Evolutionary conservation across 2,113 vertebrate genomes (phyloP), one percentile per base, ranked within the genome.

Genomic region (Sula dactylatra): DNA sequence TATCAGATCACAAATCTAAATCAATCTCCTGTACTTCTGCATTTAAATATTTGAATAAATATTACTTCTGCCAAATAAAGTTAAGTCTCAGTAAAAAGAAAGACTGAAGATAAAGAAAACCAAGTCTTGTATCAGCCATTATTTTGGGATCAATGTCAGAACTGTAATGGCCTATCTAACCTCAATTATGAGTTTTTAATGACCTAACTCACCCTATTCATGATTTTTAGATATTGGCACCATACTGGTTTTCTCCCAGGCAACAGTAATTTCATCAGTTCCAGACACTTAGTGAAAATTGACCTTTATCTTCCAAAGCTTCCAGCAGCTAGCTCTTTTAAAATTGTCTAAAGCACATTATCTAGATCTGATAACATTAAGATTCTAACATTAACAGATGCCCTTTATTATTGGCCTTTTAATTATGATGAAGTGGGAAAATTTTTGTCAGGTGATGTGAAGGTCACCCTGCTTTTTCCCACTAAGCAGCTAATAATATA

Each of bases 301-400:
- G 66, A 94, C 95, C 85, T 91, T 94, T 93, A 82, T 85, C 56
- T 94, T 95, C 32, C 26, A 93, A 82, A 87, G 65, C 29, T 95
- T 90, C 79, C 70, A 91, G 17, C 47, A 87, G 47, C n/a, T 52
- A 71, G 8, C 4, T 87, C 20, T 84, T 66, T 82, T 59, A 24
- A 84, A 94, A 91, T 50, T 85, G 12, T 88, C 36, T 82, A 80
- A 85, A 91, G 4, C 21, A 65, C 17, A 81, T 62, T 81, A 40
- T 73, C 67, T 77, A 73, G 18, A 58, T 67, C 34, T 56, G 26
- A 72, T 59, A 92, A 17, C 13, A 44, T 82, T 71, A 76, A 26
- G 18, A 56, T 85, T 71, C 26, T 67, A 61, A 80, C 19, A 56
- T 61, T 72, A 82, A 90, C 52, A 87, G 29, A 31, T 79, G 40